Evolutionary conservation across 1,140 invertebrate genomes (phyloP).

Genomic region (Lepidurus packardi): DNA sequence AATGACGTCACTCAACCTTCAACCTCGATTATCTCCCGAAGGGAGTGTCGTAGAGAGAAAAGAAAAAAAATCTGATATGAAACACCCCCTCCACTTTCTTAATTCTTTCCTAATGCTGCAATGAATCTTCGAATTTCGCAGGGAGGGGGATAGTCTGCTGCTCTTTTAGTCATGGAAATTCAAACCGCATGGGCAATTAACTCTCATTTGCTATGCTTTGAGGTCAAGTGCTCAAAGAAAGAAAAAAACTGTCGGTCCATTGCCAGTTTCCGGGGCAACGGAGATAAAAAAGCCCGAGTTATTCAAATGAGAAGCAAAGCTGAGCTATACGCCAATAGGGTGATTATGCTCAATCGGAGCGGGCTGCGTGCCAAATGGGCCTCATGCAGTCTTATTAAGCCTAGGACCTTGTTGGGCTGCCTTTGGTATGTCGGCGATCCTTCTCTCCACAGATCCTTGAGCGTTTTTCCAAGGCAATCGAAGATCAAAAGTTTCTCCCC

Average conservation of each 20-base stretch:
- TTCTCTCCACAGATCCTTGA: slow-evolving; percentile 4
- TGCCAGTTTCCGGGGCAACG: background rate
- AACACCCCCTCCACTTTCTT: background rate
- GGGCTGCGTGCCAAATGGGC: slow-evolving; percentile 17
- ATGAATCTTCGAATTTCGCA: too few species aligned
- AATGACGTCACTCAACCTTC: background rate
- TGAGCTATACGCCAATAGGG: background rate
- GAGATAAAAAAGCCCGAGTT: background rate
- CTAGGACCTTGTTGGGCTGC: slow-evolving; percentile 9
- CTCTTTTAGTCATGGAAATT: too few species aligned
- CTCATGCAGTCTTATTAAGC: background rate
- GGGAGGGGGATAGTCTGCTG: too few species aligned
- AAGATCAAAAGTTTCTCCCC: slow-evolving; percentile 15
- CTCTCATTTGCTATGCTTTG: background rate
- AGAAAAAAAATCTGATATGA: background rate
- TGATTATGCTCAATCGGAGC: background rate
- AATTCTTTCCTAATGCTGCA: too few species aligned
- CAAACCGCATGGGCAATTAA: background rate
- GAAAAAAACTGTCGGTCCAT: background rate
- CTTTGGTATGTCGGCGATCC: background rate
- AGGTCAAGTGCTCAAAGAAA: slow-evolving; percentile 1
- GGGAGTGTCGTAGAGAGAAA: background rate
- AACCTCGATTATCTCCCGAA: background rate
- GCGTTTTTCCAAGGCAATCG: background rate
- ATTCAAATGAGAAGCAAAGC: slow-evolving; percentile 5